Evolutionary conservation across 30 jellyfish, hydroid and myxozoan genomes (phyloP).

Genomic region (Pseudorhiza aurosa): DNA sequence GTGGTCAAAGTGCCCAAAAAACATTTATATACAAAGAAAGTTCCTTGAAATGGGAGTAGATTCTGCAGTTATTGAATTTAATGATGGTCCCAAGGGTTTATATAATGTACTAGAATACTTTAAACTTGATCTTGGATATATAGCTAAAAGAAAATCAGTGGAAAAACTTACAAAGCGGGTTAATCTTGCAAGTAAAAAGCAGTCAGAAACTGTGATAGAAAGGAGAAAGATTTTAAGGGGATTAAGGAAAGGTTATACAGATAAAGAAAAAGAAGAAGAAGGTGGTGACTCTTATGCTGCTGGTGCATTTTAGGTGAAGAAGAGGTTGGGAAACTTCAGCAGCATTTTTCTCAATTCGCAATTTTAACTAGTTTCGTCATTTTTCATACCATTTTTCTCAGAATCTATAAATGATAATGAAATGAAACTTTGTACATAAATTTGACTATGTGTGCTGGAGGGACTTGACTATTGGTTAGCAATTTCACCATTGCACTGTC

Average conservation of each 20-base stretch:
- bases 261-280: conserved; percentile 21
- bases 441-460: too few species aligned
- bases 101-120: not conserved
- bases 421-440: too few species aligned
- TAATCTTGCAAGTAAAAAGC: not conserved
- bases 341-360: too few species aligned
- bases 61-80: conserved; percentile 37
- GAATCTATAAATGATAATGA: too few species aligned
- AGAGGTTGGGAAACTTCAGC: too few species aligned
- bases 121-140: not conserved
- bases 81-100: conserved; percentile 21
- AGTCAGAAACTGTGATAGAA: not conserved
- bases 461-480: too few species aligned
- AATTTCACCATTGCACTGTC: too few species aligned
- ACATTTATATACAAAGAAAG: not conserved
- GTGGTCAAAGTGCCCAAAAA: conserved; percentile 18
- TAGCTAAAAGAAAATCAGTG: not conserved
- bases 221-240: conserved; percentile 12
- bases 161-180: not conserved
- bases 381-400: too few species aligned
- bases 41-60: conserved; percentile 18
- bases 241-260: conserved; percentile 8
- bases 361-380: too few species aligned
- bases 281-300: conserved; percentile 18
- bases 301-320: conserved; percentile 9